Evolutionary conservation across 2,113 vertebrate species (phyloP), one percentile per base, ranked within the genome.

Genomic region (Varanus komodoensis): DNA sequence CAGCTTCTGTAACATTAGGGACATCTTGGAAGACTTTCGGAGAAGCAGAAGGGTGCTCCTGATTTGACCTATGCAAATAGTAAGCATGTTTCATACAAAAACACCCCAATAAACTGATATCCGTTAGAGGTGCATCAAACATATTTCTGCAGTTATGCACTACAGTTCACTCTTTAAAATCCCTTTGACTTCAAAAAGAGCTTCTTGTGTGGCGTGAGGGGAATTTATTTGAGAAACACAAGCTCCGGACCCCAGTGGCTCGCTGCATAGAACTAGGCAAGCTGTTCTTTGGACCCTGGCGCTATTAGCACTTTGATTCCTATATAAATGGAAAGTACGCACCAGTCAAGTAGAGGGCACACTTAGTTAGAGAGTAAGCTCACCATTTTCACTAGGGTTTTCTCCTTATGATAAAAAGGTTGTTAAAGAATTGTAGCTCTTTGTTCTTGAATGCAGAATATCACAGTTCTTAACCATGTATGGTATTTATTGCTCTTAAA

Each of bases 381-480:
- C 17, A 15, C n/a, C 52, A 68, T 86, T n/a, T 67, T 68, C 67
- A n/a, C 19, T 88, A 29, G 77, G 74, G 32, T 7, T 34, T 86
- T 25, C 27, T 34, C 34, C n/a, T 44, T 77, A 82, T 52, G 14
- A 48, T 57, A 57, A 81, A 81, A 81, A 6, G 61, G 14, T 34
- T 57, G n/a, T 52, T 57, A 1, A 78, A 78, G 15, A 3, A 81
- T 81, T 54, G 48, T 21, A 82, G 87, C 8, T 32, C 11, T 29
- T 69, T 81, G 64, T 88, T 25, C 48, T 73, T 75, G 54, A 74
- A 64, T 8, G 2, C 69, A n/a, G 15, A 74, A 48, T 75, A 17
- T 48, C 44, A 64, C 44, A 48, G 38, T 50, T 32, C 78, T 89
- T 90, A n/a, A 67, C 25, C 89, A 34, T 61, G 89, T 90, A 27